Base-by-base conservation (phyloP, 2,113 vertebrate species). In the Marmota monax region DNA sequence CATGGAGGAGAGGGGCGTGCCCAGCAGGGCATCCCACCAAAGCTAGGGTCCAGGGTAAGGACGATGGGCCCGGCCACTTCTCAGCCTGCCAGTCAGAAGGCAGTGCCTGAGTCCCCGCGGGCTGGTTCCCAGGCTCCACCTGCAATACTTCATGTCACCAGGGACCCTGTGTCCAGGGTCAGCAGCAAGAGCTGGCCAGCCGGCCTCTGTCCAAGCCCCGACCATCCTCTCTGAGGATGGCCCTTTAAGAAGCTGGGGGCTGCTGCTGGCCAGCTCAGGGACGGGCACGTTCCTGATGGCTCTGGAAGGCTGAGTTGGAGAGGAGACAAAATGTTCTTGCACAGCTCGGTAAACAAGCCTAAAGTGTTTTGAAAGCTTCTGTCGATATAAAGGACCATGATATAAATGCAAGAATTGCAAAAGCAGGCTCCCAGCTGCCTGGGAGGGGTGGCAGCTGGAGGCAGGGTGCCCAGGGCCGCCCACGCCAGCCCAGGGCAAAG, bases 291-390 rank as follows among this genome's bases (percentile, higher is more conserved):
- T 93, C 74, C 5, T 0, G 88, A 25, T 78, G 53, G 3, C 2
- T 95, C 98, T 98, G 96, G 83, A 98, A 98, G 98, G 92, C 98
- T 85, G 95, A 92, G 89, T 88, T 96, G 97, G 96, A 97, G 94
- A 96, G 25, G 94, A 98, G 98, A 98, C 98, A 98, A 88, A 97
- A 98, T 97, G 98, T 98, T 98, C 99, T 94, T 85, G 96, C 96
- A 97, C 65, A 37, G 96, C 88, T 94, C 69, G 73, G 98, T 98
- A 98, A 99, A 98, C 98, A 98, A 97, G 87, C 90, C 96, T 89
- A 67, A 96, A 98, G 98, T 96, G 98, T 98, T 98, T 97, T 98
- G 98, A 98, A 98, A 98, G 98, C 97, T 85, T 96, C 98, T 96
- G 96, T 97, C 94, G 48, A 97, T 95, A 96, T 67, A 98, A 98